These are phyloP conservation scores for Mimumesa dahlbomi DNA, from an alignment of 2,888 invertebrate genomes.

Conservation along the genomic window DNA sequence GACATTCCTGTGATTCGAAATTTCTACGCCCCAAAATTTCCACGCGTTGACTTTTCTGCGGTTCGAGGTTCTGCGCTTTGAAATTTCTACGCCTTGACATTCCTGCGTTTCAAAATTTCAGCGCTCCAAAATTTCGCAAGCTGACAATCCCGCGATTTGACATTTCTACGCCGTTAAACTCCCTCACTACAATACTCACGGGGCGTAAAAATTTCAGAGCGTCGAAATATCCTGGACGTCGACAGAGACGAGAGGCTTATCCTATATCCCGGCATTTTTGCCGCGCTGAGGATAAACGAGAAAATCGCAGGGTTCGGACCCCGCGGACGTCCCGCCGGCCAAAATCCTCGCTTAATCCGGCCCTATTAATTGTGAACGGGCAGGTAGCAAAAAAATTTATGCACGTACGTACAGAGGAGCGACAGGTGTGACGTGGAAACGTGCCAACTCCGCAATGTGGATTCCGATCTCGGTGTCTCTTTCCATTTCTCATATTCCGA, in stretches of 20 bases:
- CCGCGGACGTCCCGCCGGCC: conserved; percentile 1
- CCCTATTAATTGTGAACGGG: conserved; percentile 44
- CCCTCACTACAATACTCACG: not conserved
- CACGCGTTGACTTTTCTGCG: too few species aligned
- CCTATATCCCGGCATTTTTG: conserved; percentile 26
- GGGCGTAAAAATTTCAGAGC: not conserved
- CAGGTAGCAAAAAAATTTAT: conserved; percentile 37
- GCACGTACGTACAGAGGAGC: conserved; percentile 36
- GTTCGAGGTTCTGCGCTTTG: too few species aligned
- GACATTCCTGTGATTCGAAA: too few species aligned
- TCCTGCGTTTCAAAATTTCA: too few species aligned
- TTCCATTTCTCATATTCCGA: too few species aligned
- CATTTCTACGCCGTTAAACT: too few species aligned
- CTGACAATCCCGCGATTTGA: too few species aligned
- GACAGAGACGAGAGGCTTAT: conserved; percentile 11
- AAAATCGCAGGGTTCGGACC: conserved; percentile 12
- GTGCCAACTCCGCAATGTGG: conserved; percentile 42
- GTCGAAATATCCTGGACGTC: not conserved
- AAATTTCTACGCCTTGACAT: too few species aligned
- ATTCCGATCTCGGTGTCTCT: too few species aligned
- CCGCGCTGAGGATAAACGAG: conserved; percentile 12
- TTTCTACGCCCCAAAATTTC: too few species aligned
- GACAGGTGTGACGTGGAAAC: conserved; percentile 48
- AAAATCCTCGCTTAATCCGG: conserved; percentile 41
- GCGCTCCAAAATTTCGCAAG: too few species aligned